These are phyloP conservation scores for Drosophila santomea DNA, from an alignment of 1,140 invertebrate species.

Conservation along the genomic window DNA sequence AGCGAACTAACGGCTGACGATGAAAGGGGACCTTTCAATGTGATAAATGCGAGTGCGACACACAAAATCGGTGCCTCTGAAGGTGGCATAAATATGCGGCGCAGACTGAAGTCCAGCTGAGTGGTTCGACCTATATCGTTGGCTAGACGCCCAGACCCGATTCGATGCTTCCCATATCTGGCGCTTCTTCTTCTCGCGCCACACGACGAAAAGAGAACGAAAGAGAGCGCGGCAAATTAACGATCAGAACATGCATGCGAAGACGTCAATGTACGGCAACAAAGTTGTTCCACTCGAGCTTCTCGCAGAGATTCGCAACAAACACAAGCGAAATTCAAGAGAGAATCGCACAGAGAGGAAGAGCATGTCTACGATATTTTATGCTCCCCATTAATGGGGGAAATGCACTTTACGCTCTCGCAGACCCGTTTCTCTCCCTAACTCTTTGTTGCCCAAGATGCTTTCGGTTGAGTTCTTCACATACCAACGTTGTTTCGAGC, in stretches of 20 bases:
- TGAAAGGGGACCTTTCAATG: constrained; percentile 45
- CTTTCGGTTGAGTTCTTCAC: constrained; percentile 19
- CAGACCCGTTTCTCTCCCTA: constrained; percentile 15
- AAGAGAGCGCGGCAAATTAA: background rate
- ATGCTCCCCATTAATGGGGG: constrained; percentile 15
- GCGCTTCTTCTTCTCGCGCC: constrained; percentile 1
- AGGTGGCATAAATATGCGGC: constrained; percentile 24
- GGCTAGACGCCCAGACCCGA: constrained; percentile 29
- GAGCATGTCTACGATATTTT: constrained; percentile 8
- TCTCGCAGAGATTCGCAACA: constrained; percentile 24
- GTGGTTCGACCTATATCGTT: constrained; percentile 50
- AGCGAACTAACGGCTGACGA: constrained; percentile 11
- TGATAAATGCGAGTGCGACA: constrained; percentile 51
- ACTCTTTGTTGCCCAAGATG: constrained; percentile 30
- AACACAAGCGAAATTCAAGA: constrained; percentile 13
- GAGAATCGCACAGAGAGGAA: background rate
- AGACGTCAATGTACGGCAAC: constrained; percentile 78
- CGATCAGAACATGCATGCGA: constrained; percentile 23
- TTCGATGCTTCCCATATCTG: constrained; percentile 30
- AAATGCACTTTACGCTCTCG: constrained; percentile 40
- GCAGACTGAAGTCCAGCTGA: constrained; percentile 24
- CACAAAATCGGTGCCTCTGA: constrained; percentile 10
- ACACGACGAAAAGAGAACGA: background rate
- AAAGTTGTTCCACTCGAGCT: constrained; percentile 61
- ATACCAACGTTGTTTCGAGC: constrained; percentile 2